Evolutionary conservation across 2,888 invertebrate species (phyloP).

Genomic region (Cloeon dipterum): DNA sequence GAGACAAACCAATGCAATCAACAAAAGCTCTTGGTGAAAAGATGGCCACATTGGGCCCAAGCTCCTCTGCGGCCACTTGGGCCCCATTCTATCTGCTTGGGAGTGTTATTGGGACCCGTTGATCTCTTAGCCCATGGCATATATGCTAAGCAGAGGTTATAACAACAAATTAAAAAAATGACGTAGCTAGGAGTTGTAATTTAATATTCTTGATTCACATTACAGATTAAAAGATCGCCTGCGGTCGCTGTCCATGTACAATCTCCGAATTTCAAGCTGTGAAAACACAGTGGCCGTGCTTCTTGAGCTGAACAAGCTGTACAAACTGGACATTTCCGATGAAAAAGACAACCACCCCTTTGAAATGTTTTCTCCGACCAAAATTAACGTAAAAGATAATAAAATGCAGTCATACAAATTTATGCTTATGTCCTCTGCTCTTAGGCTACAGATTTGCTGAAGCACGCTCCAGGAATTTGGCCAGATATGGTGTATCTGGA

Average conservation of each 20-base stretch:
- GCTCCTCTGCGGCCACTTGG: too few relatives aligned
- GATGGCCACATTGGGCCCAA: too few relatives aligned
- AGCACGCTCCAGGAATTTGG: not conserved
- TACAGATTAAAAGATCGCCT: constrained; percentile 25
- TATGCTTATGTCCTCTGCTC: constrained; percentile 10
- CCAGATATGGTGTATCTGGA: constrained; percentile 32
- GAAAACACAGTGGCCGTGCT: constrained; percentile 21
- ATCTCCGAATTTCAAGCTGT: constrained; percentile 21
- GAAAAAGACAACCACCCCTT: constrained; percentile 23
- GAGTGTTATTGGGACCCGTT: too few relatives aligned
- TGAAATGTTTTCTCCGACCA: constrained; percentile 19
- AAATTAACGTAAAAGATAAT: constrained; percentile 15
- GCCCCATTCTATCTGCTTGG: too few relatives aligned
- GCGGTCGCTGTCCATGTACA: constrained; percentile 32
- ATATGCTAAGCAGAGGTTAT: too few relatives aligned
- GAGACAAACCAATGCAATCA: too few relatives aligned
- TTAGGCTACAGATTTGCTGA: constrained; percentile 19
- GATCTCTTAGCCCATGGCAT: too few relatives aligned
- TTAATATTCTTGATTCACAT: not conserved
- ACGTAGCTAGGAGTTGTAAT: too few relatives aligned
- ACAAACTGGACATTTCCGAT: constrained; percentile 31
- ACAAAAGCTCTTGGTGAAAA: too few relatives aligned
- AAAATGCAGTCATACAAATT: not conserved
- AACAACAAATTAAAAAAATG: too few relatives aligned
- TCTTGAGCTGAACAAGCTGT: constrained; percentile 23